Percentiles rank a stretch among this genome's conserved stretches.
These are phyloP conservation scores for Drosophila algonquin DNA, from an alignment of 2,888 invertebrate genomes.

Conservation along the genomic window DNA sequence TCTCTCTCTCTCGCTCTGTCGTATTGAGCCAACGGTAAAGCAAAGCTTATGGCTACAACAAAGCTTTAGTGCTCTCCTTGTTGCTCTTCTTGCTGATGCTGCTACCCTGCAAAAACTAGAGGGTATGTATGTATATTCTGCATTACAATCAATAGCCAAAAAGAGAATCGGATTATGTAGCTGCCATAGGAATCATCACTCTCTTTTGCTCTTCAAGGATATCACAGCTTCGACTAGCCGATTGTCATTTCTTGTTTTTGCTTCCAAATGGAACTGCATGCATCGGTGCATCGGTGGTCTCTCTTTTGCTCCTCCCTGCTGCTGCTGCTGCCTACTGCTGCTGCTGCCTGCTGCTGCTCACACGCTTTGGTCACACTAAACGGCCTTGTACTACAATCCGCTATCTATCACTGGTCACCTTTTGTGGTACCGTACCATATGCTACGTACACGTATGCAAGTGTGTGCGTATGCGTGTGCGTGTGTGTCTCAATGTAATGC, in stretches of 20 bases:
- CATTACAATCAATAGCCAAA: too few species aligned
- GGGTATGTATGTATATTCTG: not conserved
- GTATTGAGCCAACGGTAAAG: slow-evolving; percentile 50
- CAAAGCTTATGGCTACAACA: slow-evolving; percentile 46
- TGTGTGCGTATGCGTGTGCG: not conserved
- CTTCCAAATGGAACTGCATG: slow-evolving; percentile 58
- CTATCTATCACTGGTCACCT: slow-evolving; percentile 12
- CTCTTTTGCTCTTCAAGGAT: not conserved
- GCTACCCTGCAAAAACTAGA: slow-evolving; percentile 1
- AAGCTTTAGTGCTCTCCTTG: slow-evolving; percentile 9
- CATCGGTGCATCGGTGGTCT: slow-evolving; percentile 52
- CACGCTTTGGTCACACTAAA: slow-evolving; percentile 64
- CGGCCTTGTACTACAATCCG: slow-evolving; percentile 70
- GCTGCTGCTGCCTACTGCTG: not conserved
- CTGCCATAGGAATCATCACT: too few species aligned
- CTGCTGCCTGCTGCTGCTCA: slow-evolving; percentile 8
- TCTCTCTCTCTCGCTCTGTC: slow-evolving; percentile 17
- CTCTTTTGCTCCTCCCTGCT: slow-evolving; percentile 6
- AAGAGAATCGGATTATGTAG: too few species aligned
- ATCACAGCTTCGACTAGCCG: not conserved
- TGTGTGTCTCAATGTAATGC: not conserved
- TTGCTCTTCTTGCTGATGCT: slow-evolving; percentile 4
- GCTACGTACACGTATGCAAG: not conserved
- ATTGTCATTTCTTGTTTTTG: not conserved
- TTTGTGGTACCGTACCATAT: not conserved